A percentile compares a stretch with the other conserved stretches of the same genome.
phyloP scores from a whole-genome alignment of 92 coral and sea anemone species.

The Micromussa lordhowensis region DNA sequence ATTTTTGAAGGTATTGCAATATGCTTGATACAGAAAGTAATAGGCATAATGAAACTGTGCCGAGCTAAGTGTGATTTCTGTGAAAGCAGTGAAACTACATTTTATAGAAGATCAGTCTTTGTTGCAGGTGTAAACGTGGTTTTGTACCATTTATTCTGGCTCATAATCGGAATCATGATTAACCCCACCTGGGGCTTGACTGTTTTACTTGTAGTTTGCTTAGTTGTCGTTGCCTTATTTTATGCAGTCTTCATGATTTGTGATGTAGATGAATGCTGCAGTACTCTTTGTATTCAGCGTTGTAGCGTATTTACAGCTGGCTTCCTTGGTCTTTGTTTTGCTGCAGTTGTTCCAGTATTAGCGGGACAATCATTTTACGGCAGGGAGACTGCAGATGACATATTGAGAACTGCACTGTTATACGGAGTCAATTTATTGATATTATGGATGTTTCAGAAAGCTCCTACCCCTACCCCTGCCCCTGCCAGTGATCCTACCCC shows the following conservation, averaged over 20 bases:
- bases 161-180: slow-evolving; percentile 21
- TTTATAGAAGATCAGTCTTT: slow-evolving; percentile 1
- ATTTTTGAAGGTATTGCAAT: not conserved
- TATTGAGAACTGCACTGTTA: slow-evolving; percentile 10
- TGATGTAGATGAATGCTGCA: not conserved
- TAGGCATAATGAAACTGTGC: not conserved
- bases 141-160: slow-evolving; percentile 14
- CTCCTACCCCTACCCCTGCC: not conserved
- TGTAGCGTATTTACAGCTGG: not conserved
- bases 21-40: not conserved
- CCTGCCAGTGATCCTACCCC: too few species aligned
- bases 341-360: not conserved
- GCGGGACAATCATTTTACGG: slow-evolving; percentile 31
- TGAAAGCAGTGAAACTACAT: not conserved
- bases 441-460: not conserved
- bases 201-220: not conserved
- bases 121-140: not conserved
- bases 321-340: slow-evolving; percentile 3
- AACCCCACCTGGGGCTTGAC: slow-evolving; percentile 21
- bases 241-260: not conserved
- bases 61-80: not conserved
- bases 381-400: slow-evolving; percentile 16
- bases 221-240: not conserved
- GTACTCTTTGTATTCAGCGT: not conserved
- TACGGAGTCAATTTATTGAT: not conserved